Percentiles rank a stretch among this genome's conserved stretches.
phyloP scores from a whole-genome alignment of 2,888 invertebrate genomes.

The Seira ritae region DNA sequence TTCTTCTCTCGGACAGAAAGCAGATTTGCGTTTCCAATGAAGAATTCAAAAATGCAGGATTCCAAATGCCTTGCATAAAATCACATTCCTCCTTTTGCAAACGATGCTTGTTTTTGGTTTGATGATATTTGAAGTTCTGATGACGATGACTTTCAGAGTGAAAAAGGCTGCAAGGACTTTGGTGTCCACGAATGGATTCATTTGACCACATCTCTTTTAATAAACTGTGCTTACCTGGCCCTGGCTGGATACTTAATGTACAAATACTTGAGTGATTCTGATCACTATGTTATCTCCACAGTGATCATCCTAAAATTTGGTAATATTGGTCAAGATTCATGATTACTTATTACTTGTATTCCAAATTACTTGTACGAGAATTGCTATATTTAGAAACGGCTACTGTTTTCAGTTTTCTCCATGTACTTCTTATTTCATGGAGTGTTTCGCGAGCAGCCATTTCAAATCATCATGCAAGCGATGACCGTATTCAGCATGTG shows the following conservation, averaged over 20 bases:
- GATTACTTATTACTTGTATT: too few species aligned
- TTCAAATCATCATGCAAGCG: conserved; percentile 66
- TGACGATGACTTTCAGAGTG: conserved; percentile 55
- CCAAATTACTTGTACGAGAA: too few species aligned
- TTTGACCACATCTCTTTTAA: conserved; percentile 48
- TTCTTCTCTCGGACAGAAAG: too few species aligned
- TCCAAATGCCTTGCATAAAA: too few species aligned
- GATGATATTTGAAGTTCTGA: background rate
- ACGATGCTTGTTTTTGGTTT: too few species aligned
- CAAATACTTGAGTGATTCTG: conserved; percentile 58
- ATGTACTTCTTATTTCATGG: conserved; percentile 64
- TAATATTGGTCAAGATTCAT: conserved; percentile 19
- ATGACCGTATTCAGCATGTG: conserved; percentile 58
- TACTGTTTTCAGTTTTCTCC: conserved; percentile 55
- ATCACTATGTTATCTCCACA: conserved; percentile 62
- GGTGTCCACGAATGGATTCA: conserved; percentile 62
- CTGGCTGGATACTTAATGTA: conserved; percentile 59
- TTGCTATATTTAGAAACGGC: too few species aligned
- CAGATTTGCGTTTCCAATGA: too few species aligned
- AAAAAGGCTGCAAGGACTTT: conserved; percentile 58
- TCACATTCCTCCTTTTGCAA: too few species aligned
- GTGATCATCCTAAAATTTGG: conserved; percentile 62
- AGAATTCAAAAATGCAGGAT: too few species aligned
- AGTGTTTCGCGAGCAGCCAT: conserved; percentile 62
- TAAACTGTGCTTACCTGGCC: conserved; percentile 55